Conservation (phyloP, 2,888 invertebrate species). For the Nemurella pictetii region DNA sequence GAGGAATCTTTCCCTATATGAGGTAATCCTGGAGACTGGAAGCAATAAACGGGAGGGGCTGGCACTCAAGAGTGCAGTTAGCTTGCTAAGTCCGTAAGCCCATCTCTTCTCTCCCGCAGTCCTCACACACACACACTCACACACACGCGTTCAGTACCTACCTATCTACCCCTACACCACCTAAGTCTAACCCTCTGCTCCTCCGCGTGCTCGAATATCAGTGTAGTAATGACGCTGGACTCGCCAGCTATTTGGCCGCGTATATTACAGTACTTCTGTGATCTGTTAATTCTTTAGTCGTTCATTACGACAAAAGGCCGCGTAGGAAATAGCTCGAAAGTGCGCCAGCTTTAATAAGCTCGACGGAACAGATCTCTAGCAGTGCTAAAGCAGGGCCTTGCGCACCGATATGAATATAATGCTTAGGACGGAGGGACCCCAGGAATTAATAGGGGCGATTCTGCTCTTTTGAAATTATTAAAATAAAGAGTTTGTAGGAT, state of each 20-base stretch:
- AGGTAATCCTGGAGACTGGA: conserved; percentile 23
- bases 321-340: not conserved
- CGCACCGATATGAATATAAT: not conserved
- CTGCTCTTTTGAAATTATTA: not conserved
- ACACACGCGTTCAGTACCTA: not conserved
- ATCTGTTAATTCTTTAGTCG: conserved; percentile 2
- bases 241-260: not conserved
- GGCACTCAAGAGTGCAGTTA: conserved; percentile 29
- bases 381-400: no score
- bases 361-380: not conserved
- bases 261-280: not conserved
- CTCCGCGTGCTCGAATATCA: not conserved
- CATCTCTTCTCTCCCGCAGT: not conserved
- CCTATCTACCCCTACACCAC: not conserved
- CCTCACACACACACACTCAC: not conserved
- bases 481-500: conserved; percentile 11
- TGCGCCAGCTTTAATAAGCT: not conserved
- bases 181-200: not conserved
- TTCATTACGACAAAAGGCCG: not conserved
- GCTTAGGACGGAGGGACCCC: not conserved
- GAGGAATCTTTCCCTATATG: not conserved
- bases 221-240: not conserved
- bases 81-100: conserved; percentile 5
- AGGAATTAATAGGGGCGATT: not conserved
- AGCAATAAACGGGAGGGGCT: conserved; percentile 17